Conservation (phyloP, 2,113 vertebrate species). For the Glaucomys volans region DNA sequence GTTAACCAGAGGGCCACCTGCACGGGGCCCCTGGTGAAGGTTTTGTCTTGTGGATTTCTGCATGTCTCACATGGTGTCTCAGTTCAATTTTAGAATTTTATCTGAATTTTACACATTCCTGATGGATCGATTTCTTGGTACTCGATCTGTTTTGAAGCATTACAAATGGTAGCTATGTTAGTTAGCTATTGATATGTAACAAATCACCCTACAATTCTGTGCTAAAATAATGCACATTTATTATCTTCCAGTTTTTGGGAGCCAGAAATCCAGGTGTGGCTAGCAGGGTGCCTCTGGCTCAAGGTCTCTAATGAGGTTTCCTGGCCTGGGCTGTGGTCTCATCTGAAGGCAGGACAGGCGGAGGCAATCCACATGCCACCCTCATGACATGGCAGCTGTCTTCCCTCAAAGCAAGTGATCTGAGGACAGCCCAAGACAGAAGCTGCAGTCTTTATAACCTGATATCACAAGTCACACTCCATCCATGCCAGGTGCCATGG, state of each 20-base stretch:
- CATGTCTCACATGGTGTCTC: neutral
- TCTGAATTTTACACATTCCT: neutral
- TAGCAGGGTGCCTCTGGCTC: no score
- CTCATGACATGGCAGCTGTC: neutral
- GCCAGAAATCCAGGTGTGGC: neutral
- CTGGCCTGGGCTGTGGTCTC: neutral
- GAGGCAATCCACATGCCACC: neutral
- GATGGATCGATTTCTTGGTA: neutral
- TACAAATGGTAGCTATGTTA: neutral
- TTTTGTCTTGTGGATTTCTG: neutral
- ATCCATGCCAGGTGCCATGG: no score
- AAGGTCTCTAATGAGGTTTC: neutral
- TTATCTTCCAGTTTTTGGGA: neutral
- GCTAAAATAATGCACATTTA: neutral
- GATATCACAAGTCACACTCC: neutral
- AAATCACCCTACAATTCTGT: neutral
- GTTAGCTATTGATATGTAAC: neutral
- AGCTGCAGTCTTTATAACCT: neutral
- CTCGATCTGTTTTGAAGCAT: neutral
- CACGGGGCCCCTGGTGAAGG: no score
- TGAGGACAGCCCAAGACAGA: neutral
- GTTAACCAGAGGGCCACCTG: neutral
- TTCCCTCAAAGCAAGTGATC: neutral
- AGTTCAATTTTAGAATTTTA: neutral
- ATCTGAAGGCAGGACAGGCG: neutral